A percentile compares a stretch with the other conserved stretches of the same genome.
These are phyloP conservation scores for Halocynthia roretzi DNA, from an alignment of 23 tunicate species.

Conservation along the genomic window DNA sequence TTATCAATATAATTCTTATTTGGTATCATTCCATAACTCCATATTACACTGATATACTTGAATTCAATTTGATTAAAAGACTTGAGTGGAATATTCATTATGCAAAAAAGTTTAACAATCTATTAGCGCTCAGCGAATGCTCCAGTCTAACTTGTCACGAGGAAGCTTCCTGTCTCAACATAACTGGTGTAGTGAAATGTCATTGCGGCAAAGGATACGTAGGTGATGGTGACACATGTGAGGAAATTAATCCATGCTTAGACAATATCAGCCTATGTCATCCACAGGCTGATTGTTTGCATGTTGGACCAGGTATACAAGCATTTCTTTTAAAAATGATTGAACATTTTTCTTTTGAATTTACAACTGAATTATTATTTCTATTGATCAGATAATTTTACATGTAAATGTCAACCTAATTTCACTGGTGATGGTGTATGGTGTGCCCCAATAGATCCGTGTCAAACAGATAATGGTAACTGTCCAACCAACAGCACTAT, in stretches of 20 bases:
- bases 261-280: neutral
- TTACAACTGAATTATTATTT: neutral
- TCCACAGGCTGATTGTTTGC: conserved; percentile 15
- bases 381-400: conserved; percentile 27
- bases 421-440: conserved; percentile 67
- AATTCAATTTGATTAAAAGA: neutral
- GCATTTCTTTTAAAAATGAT: no score
- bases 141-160: neutral
- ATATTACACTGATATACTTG: neutral
- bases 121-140: conserved; percentile 4
- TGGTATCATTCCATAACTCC: neutral
- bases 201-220: conserved; percentile 25
- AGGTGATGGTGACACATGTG: conserved; percentile 16
- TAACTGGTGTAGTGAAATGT: conserved; percentile 11
- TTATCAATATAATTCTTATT: neutral
- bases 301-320: conserved; percentile 24
- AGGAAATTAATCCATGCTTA: conserved; percentile 14
- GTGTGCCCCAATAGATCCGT: conserved; percentile 78
- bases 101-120: no score
- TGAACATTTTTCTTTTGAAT: no score
- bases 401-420: conserved; percentile 40
- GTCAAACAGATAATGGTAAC: conserved; percentile 62
- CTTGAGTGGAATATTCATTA: neutral
- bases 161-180: conserved; percentile 3
- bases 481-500: conserved; percentile 37